Evolutionary conservation across 2,888 invertebrate species (phyloP), one percentile per base, ranked within the genome.

Genomic region (Latrodectus elegans): DNA sequence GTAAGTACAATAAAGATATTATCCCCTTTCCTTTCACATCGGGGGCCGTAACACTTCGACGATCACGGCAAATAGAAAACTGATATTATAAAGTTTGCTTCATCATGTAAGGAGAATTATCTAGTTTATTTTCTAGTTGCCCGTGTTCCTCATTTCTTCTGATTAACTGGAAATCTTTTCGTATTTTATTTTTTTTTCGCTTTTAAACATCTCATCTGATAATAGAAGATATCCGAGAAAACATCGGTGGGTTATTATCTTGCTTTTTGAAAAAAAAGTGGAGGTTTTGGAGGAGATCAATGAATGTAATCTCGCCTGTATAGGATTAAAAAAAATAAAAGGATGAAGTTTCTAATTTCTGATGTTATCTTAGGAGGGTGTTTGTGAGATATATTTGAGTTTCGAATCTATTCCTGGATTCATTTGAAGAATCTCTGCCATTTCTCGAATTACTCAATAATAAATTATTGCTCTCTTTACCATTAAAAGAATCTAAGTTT

Each of bases 1-100:
- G 51, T 51, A 71, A n/a, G 71, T n/a, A 49, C 71, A 71, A 71
- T 51, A 49, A 71, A 71, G 51, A 71, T 71, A 51, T 51, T 71
- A 71, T 71, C 71, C 12, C 38, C 49, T n/a, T 14, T 51, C 15
- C 49, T 71, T 71, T 8, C 51, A 38, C 51, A 51, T 71, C 51
- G 26, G n/a, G 49, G n/a, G n/a, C 71, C 17, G 68, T 22, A 68
- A 68, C 68, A 71, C 71, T 71, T n/a, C 1, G 14, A 49, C 49
- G 71, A 15, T 10, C 68, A n/a, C 38, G n/a, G 71, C 49, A 51
- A 51, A 71, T 71, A 51, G 71, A 71, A 51, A 71, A 49, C 49
- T 38, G 49, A 71, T 71, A 71, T 51, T 51, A 49, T 49, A n/a
- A 71, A 68, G 26, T 68, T 26, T 68, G 60, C n/a, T n/a, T n/a